Evolutionary conservation across 1,140 invertebrate species (phyloP).

Genomic region (Ceratina calcarata): DNA sequence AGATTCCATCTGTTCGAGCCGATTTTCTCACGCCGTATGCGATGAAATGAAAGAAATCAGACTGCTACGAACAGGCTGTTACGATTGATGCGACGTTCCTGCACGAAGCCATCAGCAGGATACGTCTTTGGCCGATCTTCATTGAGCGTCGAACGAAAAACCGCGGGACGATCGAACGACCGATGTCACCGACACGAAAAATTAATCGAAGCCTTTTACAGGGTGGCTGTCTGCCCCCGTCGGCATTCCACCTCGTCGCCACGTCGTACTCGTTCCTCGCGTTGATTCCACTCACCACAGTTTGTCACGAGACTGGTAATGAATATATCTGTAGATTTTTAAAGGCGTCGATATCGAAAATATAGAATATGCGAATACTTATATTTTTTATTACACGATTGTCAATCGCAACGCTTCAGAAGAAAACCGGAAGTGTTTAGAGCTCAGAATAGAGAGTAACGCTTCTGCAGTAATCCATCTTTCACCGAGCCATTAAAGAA

Average conservation of each 20-base stretch:
- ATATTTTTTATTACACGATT: too few species aligned
- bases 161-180: slow-evolving; percentile 37
- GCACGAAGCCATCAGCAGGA: slow-evolving; percentile 22
- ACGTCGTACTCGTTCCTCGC: slow-evolving; percentile 38
- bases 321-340: too few species aligned
- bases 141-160: slow-evolving; percentile 35
- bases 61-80: not conserved
- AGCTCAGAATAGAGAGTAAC: too few species aligned
- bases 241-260: slow-evolving; percentile 60
- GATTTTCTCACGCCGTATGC: slow-evolving; percentile 9
- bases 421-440: too few species aligned
- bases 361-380: too few species aligned
- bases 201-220: slow-evolving; percentile 42
- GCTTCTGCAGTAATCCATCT: not conserved
- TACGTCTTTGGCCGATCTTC: slow-evolving; percentile 43
- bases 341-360: too few species aligned
- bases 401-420: too few species aligned
- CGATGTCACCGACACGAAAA: slow-evolving; percentile 47
- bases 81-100: slow-evolving; percentile 38
- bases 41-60: too few species aligned
- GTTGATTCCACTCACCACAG: not conserved
- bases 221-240: slow-evolving; percentile 40
- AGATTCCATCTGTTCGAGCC: not conserved
- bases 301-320: too few species aligned
- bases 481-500: slow-evolving; percentile 12